Percentiles rank a stretch among this genome's conserved stretches.
These are phyloP conservation scores for Caloenas nicobarica DNA, from an alignment of 2,113 vertebrate species.

Conservation along the genomic window DNA sequence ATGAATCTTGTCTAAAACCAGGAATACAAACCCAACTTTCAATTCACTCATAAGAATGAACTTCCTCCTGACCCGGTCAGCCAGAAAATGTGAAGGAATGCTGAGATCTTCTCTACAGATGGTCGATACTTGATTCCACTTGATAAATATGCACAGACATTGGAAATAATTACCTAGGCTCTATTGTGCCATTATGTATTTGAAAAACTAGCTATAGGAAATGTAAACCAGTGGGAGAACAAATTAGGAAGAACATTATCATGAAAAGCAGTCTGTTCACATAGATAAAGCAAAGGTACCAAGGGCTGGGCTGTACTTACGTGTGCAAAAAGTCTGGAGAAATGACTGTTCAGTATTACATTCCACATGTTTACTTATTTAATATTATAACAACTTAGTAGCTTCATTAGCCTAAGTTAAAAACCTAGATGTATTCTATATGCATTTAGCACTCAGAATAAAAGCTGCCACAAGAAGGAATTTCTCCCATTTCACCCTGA, in stretches of 20 bases:
- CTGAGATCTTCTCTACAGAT: neutral
- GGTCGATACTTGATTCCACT: slow-evolving; percentile 50
- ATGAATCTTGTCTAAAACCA: neutral
- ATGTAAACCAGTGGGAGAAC: slow-evolving; percentile 21
- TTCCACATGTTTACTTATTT: neutral
- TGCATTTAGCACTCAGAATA: neutral
- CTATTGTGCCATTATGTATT: neutral
- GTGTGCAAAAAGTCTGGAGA: neutral
- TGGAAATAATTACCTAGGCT: slow-evolving; percentile 53
- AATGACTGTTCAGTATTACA: neutral
- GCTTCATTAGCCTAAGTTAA: neutral
- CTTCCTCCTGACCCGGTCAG: neutral
- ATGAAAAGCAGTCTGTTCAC: slow-evolving; percentile 1
- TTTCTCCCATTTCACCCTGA: neutral
- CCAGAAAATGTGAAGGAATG: slow-evolving; percentile 15
- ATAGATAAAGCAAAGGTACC: neutral
- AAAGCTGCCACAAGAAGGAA: neutral
- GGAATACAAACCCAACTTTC: neutral
- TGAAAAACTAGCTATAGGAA: slow-evolving; percentile 11
- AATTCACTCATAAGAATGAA: neutral
- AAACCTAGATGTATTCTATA: neutral
- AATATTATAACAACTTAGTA: neutral
- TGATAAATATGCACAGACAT: slow-evolving; percentile 37
- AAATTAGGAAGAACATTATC: slow-evolving; percentile 9
- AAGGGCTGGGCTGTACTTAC: neutral